Conservation (phyloP, 2,113 vertebrate genomes). For the Cyanistes caeruleus region DNA sequence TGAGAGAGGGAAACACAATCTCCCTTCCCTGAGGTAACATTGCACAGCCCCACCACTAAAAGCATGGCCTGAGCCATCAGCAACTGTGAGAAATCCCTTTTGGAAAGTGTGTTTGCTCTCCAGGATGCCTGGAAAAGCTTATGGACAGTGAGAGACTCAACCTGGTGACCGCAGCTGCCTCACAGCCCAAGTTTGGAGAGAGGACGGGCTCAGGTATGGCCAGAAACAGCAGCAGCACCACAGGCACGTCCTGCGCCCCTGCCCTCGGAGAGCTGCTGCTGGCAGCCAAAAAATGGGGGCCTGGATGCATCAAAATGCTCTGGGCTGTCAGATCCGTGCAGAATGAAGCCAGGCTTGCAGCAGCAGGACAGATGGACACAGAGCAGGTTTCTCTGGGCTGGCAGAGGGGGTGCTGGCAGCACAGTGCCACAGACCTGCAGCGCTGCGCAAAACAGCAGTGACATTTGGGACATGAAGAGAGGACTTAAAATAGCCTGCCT, state of each 20-base stretch:
- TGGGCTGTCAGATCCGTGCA: background rate
- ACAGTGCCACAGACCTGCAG: background rate
- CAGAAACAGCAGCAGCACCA: background rate
- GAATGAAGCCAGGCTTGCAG: constrained; percentile 8
- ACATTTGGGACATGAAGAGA: background rate
- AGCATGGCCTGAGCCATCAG: background rate
- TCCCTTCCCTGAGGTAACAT: background rate
- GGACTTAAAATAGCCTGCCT: background rate
- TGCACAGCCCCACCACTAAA: background rate
- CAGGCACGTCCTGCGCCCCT: background rate
- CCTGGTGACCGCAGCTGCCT: background rate
- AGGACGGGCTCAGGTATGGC: background rate
- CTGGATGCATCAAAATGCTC: background rate
- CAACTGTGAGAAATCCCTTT: constrained; percentile 2
- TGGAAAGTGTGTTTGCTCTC: background rate
- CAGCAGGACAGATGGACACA: background rate
- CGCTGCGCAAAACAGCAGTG: background rate
- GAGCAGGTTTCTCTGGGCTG: background rate
- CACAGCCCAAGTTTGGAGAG: constrained; percentile 16
- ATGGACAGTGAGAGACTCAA: background rate
- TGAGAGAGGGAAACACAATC: background rate
- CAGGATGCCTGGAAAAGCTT: constrained; percentile 50
- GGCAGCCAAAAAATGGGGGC: background rate
- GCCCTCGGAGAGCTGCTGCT: background rate
- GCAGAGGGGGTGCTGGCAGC: background rate